phyloP scores from a whole-genome alignment of 2,888 invertebrate species.

The Tridacna crocea region DNA sequence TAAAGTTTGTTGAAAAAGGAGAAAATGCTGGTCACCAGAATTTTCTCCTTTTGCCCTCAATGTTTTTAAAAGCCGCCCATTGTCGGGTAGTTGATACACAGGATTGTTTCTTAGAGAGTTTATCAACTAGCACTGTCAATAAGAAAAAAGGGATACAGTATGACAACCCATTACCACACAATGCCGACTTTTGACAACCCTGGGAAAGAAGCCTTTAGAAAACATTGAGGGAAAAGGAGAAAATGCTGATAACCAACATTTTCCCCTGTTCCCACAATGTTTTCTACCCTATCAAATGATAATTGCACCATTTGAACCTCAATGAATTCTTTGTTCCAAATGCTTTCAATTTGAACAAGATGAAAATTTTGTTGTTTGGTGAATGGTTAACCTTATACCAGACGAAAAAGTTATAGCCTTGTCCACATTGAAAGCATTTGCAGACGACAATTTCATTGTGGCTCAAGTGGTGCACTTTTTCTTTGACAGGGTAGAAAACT shows the following conservation, averaged over 20 bases:
- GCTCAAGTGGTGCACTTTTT: not conserved
- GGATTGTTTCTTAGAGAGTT: too few relatives aligned
- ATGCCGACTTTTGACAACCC: too few relatives aligned
- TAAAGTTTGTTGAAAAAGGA: not conserved
- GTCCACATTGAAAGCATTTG: not conserved
- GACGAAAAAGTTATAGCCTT: not conserved
- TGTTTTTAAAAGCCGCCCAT: not conserved
- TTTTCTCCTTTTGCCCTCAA: not conserved
- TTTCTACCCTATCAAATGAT: too few relatives aligned
- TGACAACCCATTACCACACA: not conserved
- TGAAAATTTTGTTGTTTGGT: too few relatives aligned
- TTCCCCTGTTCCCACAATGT: not conserved
- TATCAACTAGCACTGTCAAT: too few relatives aligned
- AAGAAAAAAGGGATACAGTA: not conserved
- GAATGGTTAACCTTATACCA: not conserved
- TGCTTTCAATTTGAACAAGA: too few relatives aligned
- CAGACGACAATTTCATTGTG: not conserved
- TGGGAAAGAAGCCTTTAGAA: too few relatives aligned
- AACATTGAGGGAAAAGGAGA: constrained; percentile 1
- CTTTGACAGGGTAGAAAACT: not conserved
- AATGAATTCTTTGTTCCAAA: too few relatives aligned
- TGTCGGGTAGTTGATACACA: not conserved
- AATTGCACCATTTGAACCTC: not conserved
- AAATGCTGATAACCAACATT: not conserved
- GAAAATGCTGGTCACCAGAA: constrained; percentile 2